Base-by-base conservation (phyloP, 2,888 invertebrate species). In the Drosophila testacea region DNA sequence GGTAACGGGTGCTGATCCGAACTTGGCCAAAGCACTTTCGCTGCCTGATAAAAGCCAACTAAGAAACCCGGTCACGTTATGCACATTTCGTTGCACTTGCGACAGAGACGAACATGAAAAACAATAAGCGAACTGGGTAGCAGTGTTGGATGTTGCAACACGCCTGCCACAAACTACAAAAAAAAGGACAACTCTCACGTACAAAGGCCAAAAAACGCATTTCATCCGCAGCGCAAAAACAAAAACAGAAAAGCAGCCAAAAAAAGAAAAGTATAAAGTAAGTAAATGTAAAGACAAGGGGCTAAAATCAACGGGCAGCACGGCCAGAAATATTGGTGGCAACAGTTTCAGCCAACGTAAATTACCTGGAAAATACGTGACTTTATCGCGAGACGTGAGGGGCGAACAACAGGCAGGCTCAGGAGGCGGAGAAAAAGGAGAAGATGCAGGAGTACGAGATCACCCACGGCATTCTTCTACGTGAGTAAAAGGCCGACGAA, bases 361-460 rank as follows among this genome's bases (percentile, higher is more conserved):
- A 91, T 91, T 91, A 91, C 91, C 90, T 91, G 90, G 90, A 91
- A 91, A 90, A 86, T 90, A 91, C 91, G 91, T 91, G 91, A 91
- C 91, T 90, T 83, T 75, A 72, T 64, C 77, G 73, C 71, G 81
- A 65, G 77, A 84, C 87, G 87, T 81, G 79, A 73, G 72, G 47
- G 80, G 68, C 74, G 69, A 51, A 51, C 57, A 63, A 61, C 36
- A 70, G 55, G 41, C 42, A 10, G 16, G 7, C n/a, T 5, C 9
- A 11, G 34, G 5, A 5, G 27, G 44, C n/a, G 32, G 4, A 13
- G 28, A 11, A 10, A 6, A 7, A 32, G 54, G 7, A 4, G 32
- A 11, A 30, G 39, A 16, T 0, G 32, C 50, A 10, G 54, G n/a
- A 22, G 32, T 9, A 9, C 42, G 5, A 34, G 9, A 39, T 59